Conservation (phyloP, 2,113 vertebrate species). For the Xiphophorus maculatus region DNA sequence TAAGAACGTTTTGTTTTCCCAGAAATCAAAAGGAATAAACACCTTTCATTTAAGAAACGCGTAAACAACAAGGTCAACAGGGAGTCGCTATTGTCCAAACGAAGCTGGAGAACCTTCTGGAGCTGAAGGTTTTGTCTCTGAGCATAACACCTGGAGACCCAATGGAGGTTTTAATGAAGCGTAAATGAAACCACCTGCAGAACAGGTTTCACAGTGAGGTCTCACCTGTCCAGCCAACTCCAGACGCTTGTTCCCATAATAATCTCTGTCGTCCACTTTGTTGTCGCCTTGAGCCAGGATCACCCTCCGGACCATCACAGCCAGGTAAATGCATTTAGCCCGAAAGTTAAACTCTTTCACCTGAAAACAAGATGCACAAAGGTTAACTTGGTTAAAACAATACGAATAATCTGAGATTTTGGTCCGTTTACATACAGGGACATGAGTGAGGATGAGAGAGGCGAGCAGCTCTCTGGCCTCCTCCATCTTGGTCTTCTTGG, state of each 20-base stretch:
- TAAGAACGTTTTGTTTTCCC: constrained; percentile 28
- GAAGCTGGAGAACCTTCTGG: not conserved
- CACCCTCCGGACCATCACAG: constrained; percentile 97
- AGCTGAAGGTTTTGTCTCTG: not conserved
- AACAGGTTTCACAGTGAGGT: not conserved
- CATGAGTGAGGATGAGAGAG: constrained; percentile 94
- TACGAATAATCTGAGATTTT: not conserved
- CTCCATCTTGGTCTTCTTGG: constrained; percentile 98
- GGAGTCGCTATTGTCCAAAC: constrained; percentile 17
- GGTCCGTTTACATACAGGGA: constrained; percentile 78
- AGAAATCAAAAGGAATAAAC: constrained; percentile 24
- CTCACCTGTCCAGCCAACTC: constrained; percentile 96
- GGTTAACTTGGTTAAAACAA: not conserved
- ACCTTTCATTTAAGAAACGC: constrained; percentile 17
- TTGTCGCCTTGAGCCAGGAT: constrained; percentile 97
- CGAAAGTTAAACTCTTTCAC: constrained; percentile 99
- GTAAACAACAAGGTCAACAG: constrained; percentile 13
- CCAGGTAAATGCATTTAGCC: constrained; percentile 96
- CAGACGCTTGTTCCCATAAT: constrained; percentile 97
- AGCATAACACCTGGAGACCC: not conserved
- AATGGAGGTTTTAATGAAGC: constrained; percentile 4
- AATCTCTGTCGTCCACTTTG: constrained; percentile 98
- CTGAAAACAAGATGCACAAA: constrained; percentile 66
- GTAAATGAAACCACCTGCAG: constrained; percentile 4
- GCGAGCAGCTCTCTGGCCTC: constrained; percentile 96